phyloP scores from a whole-genome alignment of 2,113 vertebrate species.

The Heterocephalus glaber region DNA sequence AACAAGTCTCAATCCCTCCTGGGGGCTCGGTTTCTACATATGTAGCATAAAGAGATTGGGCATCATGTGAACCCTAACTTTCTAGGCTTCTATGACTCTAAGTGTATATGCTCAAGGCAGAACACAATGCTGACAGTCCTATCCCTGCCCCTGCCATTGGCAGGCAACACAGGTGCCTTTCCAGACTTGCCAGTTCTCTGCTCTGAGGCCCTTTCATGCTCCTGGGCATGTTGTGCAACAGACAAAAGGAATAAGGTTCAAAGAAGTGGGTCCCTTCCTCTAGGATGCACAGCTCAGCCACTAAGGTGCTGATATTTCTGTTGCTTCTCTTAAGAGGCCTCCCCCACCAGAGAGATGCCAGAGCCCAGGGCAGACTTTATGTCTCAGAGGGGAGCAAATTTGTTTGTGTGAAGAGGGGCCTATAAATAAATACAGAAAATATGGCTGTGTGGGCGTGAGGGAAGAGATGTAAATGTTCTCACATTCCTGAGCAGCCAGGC shows the following conservation, averaged over 20 bases:
- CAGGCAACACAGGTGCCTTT: neutral
- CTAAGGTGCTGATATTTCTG: neutral
- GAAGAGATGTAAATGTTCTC: neutral
- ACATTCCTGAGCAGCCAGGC: conserved; percentile 39
- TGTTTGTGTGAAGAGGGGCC: conserved; percentile 56
- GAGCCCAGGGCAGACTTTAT: conserved; percentile 6
- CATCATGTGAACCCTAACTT: neutral
- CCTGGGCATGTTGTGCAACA: neutral
- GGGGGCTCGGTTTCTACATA: neutral
- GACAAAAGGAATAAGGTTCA: neutral
- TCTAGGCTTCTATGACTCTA: neutral
- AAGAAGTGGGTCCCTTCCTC: neutral
- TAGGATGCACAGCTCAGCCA: neutral
- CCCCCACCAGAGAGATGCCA: neutral
- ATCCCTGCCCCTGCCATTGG: neutral
- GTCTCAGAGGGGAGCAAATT: conserved; percentile 36
- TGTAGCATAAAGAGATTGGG: neutral
- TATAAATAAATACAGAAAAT: conserved; percentile 68
- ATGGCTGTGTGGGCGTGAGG: neutral
- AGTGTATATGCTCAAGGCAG: neutral
- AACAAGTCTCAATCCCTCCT: neutral
- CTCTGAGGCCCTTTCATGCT: neutral
- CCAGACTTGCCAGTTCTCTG: neutral
- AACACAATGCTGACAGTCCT: neutral
- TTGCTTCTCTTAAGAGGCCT: conserved; percentile 20